Evolutionary conservation across 1,140 invertebrate species (phyloP).

Genomic region (Euura saliciscinereae): DNA sequence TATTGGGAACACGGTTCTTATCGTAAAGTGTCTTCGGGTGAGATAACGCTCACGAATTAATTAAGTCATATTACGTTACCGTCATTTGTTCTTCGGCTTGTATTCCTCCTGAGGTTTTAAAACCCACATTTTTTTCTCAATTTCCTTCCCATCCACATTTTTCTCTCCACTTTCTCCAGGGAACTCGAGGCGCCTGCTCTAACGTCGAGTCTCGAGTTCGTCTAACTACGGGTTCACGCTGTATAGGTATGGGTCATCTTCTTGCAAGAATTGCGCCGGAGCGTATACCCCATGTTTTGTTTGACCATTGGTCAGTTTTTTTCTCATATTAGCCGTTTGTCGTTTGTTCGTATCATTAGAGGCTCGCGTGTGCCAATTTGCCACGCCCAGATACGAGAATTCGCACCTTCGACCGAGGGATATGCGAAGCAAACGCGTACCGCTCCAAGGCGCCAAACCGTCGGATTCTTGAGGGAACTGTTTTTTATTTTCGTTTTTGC

Average conservation of each 20-base stretch:
- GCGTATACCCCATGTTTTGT: not conserved
- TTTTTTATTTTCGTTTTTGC: not conserved
- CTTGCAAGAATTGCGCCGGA: not conserved
- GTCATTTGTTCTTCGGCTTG: slow-evolving; percentile 9
- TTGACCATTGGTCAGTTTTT: not conserved
- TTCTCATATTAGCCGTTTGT: slow-evolving; percentile 12
- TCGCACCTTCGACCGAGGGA: slow-evolving; percentile 43
- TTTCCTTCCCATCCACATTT: not conserved
- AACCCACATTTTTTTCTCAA: not conserved
- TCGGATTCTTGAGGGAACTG: not conserved
- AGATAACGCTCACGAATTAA: slow-evolving; percentile 50
- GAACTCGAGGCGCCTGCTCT: too few species aligned
- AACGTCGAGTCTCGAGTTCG: too few species aligned
- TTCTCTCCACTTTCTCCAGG: not conserved
- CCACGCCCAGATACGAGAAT: slow-evolving; percentile 50
- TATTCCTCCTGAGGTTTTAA: not conserved
- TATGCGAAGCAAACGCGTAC: not conserved
- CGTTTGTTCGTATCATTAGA: slow-evolving; percentile 47
- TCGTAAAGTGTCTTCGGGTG: slow-evolving; percentile 30
- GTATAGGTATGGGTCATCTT: too few species aligned
- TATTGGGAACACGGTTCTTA: slow-evolving; percentile 37
- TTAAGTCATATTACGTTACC: slow-evolving; percentile 29
- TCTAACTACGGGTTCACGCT: too few species aligned
- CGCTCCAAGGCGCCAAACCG: too few species aligned
- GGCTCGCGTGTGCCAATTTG: slow-evolving; percentile 53